phyloP scores from a whole-genome alignment of 2,113 vertebrate species.

The Poicephalus gulielmi region DNA sequence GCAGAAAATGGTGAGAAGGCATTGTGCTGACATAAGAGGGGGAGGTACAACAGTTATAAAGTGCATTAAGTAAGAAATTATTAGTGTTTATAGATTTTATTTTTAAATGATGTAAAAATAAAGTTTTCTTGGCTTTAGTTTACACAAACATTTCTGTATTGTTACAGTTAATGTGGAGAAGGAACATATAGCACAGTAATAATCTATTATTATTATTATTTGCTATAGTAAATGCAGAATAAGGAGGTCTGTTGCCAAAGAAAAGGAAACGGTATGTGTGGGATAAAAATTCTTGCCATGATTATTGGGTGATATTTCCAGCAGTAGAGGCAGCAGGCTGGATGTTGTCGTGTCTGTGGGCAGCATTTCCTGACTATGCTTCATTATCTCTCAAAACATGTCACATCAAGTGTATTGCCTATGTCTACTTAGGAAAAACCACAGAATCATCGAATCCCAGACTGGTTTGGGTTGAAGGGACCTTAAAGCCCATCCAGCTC shows the following conservation, averaged over 20 bases:
- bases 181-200: background rate
- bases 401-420: background rate
- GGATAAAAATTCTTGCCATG: background rate
- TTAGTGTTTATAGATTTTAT: background rate
- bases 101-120: background rate
- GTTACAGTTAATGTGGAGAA: background rate
- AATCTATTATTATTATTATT: background rate
- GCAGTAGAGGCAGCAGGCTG: background rate
- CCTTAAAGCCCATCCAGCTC: background rate
- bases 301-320: background rate
- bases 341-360: background rate
- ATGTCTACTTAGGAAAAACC: background rate
- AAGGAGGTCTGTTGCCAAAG: slow-evolving; percentile 9
- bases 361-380: background rate
- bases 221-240: background rate
- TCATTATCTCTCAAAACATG: background rate
- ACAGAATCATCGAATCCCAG: background rate
- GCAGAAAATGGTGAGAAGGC: background rate
- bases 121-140: slow-evolving; percentile 4
- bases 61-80: background rate
- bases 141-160: background rate
- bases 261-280: background rate
- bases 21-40: background rate
- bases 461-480: background rate
- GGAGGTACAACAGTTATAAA: background rate